Conservation (phyloP, 2,888 invertebrate genomes). For the Cephus pulcher region DNA sequence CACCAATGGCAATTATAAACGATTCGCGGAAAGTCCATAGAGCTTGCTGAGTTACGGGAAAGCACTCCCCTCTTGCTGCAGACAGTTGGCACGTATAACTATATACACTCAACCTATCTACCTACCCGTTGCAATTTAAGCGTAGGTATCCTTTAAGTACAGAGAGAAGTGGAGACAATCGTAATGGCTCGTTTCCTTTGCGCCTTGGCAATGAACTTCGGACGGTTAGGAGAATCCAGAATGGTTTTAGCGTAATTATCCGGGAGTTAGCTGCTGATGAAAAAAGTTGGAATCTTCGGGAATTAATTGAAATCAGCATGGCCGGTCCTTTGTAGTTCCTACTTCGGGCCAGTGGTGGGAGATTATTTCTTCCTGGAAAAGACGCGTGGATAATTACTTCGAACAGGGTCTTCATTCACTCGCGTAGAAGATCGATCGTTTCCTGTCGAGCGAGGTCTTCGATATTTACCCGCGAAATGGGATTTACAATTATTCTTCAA, state of each 20-base stretch:
- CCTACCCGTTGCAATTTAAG: background rate
- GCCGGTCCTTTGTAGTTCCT: conserved; percentile 9
- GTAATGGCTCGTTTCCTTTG: conserved; percentile 37
- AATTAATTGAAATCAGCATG: conserved; percentile 54
- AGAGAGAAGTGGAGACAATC: conserved; percentile 24
- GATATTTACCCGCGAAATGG: background rate
- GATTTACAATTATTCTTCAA: background rate
- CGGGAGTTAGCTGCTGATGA: background rate
- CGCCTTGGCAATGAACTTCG: background rate
- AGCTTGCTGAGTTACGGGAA: background rate
- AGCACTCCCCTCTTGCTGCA: background rate
- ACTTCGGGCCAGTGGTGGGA: too few relatives aligned
- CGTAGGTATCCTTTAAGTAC: background rate
- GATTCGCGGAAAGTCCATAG: conserved; percentile 28
- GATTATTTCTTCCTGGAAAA: conserved; percentile 25
- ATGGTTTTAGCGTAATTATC: background rate
- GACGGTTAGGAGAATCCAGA: background rate
- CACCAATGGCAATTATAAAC: conserved; percentile 49
- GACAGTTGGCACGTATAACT: background rate
- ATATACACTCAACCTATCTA: background rate
- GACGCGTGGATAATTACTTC: conserved; percentile 17
- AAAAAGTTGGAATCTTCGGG: conserved; percentile 41
- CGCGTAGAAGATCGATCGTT: background rate
- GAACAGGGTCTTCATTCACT: background rate
- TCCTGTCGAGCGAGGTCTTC: background rate